phyloP scores from a whole-genome alignment of 2,113 vertebrate species.

The Oncorhynchus nerka region DNA sequence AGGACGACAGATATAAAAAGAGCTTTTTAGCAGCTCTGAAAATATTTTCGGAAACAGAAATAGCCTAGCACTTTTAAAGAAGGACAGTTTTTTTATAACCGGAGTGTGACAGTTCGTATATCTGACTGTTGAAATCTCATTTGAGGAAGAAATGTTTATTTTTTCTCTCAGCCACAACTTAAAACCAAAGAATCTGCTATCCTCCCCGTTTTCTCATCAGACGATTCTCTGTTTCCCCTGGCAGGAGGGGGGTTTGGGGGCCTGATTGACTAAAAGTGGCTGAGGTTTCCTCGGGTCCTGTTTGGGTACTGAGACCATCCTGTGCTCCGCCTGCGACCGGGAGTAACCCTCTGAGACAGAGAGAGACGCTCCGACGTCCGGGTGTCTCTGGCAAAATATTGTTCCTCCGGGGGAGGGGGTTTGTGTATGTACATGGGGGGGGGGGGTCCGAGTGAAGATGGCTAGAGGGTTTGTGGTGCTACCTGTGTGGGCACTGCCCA shows the following conservation, averaged over 20 bases:
- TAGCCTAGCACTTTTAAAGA: conserved; percentile 62
- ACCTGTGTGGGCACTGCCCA: conserved; percentile 65
- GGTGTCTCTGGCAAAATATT: conserved; percentile 70
- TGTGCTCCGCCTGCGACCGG: conserved; percentile 26
- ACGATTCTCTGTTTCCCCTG: conserved; percentile 50
- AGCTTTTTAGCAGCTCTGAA: no score
- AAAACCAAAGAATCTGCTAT: conserved; percentile 62
- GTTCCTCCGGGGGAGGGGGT: conserved; percentile 34
- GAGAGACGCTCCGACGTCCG: conserved; percentile 61
- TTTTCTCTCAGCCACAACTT: conserved; percentile 59
- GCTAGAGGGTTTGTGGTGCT: conserved; percentile 54
- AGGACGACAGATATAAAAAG: conserved; percentile 54
- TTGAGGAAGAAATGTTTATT: conserved; percentile 37
- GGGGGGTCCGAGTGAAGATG: conserved; percentile 18
- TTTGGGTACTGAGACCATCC: conserved; percentile 50
- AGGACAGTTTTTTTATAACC: conserved; percentile 51
- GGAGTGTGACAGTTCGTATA: conserved; percentile 53
- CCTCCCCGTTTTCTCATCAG: conserved; percentile 47
- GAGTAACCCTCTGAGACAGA: conserved; percentile 24
- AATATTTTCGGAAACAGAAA: conserved; percentile 76
- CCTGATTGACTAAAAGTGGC: conserved; percentile 62
- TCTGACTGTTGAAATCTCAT: conserved; percentile 60
- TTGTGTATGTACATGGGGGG: conserved; percentile 18
- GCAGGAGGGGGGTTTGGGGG: conserved; percentile 23
- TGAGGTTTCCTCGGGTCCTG: conserved; percentile 61